A percentile compares a stretch with the other conserved stretches of the same genome.
phyloP scores from a whole-genome alignment of 2,797 vertebrate genomes.

The Anniella stebbinsi region DNA sequence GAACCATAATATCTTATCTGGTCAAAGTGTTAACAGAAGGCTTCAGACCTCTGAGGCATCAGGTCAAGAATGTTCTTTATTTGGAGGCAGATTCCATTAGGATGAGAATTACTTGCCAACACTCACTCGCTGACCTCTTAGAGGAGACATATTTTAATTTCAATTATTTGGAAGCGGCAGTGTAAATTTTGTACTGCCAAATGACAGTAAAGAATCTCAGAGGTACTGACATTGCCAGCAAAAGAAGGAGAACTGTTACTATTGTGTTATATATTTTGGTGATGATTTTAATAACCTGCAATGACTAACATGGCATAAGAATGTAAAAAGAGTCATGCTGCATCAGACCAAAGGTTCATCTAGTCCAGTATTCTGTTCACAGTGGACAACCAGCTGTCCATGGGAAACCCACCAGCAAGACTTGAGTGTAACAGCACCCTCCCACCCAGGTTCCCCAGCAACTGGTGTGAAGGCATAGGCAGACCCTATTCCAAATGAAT shows the following conservation, averaged over 20 bases:
- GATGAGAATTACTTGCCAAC: slow-evolving; percentile 5
- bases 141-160: slow-evolving; percentile 16
- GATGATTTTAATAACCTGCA: not conserved
- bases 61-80: slow-evolving; percentile 41
- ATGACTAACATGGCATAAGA: not conserved
- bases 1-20: slow-evolving; percentile 29
- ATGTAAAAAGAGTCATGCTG: no score
- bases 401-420: no score
- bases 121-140: slow-evolving; percentile 5
- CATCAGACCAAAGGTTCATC: no score
- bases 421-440: no score
- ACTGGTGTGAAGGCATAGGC: not conserved
- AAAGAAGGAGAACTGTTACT: not conserved
- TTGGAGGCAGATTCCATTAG: slow-evolving; percentile 32
- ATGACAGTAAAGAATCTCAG: not conserved
- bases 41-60: slow-evolving; percentile 28
- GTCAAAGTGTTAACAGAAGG: slow-evolving; percentile 31
- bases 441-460: no score
- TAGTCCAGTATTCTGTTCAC: no score
- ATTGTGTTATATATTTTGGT: not conserved
- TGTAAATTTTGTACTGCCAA: not conserved
- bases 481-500: not conserved
- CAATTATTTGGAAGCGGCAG: not conserved
- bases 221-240: not conserved
- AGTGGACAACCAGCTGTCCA: no score